A percentile compares a stretch with the other conserved stretches of the same genome.
Conservation (phyloP, 2,113 vertebrate genomes). For the Ochotona princeps region DNA sequence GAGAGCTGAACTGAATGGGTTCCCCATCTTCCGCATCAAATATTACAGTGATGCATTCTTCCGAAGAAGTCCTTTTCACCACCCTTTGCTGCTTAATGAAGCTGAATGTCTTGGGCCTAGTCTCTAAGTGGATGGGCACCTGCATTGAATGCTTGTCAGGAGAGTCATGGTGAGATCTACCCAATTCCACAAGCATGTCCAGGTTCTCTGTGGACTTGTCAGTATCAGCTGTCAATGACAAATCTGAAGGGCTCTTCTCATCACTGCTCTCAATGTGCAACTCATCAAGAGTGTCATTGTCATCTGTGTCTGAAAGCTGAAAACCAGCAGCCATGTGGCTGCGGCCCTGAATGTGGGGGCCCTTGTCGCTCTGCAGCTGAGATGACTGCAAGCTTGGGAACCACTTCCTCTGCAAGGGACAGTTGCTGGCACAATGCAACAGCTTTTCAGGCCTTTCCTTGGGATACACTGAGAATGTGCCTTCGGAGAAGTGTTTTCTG, state of each 20-base stretch:
- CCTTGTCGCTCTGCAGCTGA: slow-evolving; percentile 81
- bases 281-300: slow-evolving; percentile 87
- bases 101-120: slow-evolving; percentile 86
- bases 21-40: slow-evolving; percentile 91
- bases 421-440: slow-evolving; percentile 86
- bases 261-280: slow-evolving; percentile 88
- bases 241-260: slow-evolving; percentile 85
- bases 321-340: slow-evolving; percentile 79
- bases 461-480: slow-evolving; percentile 82
- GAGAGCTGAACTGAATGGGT: slow-evolving; percentile 90
- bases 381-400: slow-evolving; percentile 81
- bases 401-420: slow-evolving; percentile 84
- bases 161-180: slow-evolving; percentile 82
- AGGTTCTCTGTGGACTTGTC: slow-evolving; percentile 84
- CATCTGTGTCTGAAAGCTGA: slow-evolving; percentile 90
- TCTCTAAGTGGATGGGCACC: slow-evolving; percentile 77
- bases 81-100: slow-evolving; percentile 88
- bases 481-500: slow-evolving; percentile 79
- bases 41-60: slow-evolving; percentile 89
- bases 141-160: slow-evolving; percentile 83
- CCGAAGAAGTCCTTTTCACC: slow-evolving; percentile 89
- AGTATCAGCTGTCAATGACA: slow-evolving; percentile 79
- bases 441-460: slow-evolving; percentile 91
- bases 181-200: slow-evolving; percentile 73
- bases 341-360: slow-evolving; percentile 59